Percentiles rank a stretch among this genome's conserved stretches.
Evolutionary conservation across 2,797 vertebrate genomes (phyloP).

Genomic region (Saxicola maurus): DNA sequence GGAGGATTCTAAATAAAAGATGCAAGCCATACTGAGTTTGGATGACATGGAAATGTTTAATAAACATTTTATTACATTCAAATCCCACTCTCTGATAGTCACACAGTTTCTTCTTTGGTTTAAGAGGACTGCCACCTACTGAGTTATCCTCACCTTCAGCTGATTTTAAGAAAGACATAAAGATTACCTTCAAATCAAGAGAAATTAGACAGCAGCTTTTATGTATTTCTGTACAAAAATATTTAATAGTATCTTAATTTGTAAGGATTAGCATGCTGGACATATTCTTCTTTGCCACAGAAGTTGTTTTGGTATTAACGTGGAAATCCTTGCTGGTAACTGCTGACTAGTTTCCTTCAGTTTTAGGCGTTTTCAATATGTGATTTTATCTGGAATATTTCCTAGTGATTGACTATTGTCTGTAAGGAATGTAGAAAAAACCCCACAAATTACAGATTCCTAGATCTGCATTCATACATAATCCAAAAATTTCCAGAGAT

Average conservation of each 20-base stretch:
- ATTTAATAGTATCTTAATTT: not conserved
- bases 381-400: not conserved
- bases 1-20: not conserved
- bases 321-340: not conserved
- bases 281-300: not conserved
- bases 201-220: not conserved
- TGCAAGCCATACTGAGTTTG: not conserved
- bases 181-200: not conserved
- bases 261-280: not conserved
- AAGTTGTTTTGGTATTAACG: not conserved
- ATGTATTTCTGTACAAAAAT: not conserved
- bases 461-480: not conserved
- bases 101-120: not conserved
- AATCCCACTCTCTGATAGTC: not conserved
- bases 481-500: not conserved
- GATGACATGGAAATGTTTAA: not conserved
- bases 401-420: not conserved
- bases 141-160: not conserved
- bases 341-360: not conserved
- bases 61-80: not conserved
- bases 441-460: not conserved
- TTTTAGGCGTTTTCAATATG: not conserved
- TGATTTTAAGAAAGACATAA: not conserved
- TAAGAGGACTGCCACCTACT: conserved; percentile 19
- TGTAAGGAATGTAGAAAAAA: not conserved